Percentiles rank a stretch among this genome's conserved stretches.
These are phyloP conservation scores for Hyla sarda DNA, from an alignment of 2,113 vertebrate genomes.

Conservation along the genomic window DNA sequence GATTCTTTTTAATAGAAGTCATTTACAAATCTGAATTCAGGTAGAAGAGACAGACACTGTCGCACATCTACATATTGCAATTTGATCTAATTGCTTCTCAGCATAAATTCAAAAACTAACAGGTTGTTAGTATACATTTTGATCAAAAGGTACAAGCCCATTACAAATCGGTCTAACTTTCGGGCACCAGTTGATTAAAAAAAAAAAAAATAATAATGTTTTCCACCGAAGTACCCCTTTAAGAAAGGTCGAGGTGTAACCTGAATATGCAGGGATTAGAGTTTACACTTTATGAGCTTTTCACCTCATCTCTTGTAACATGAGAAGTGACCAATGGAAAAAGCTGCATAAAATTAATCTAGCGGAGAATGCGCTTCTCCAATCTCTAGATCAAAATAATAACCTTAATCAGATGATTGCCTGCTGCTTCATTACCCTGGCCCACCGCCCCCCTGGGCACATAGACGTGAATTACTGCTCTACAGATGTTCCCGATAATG, in stretches of 20 bases:
- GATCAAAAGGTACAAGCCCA: too few relatives aligned
- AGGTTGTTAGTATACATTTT: too few relatives aligned
- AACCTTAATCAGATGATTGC: slow-evolving; percentile 42
- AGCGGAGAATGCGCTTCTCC: not conserved
- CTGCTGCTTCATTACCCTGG: slow-evolving; percentile 3
- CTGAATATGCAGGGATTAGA: not conserved
- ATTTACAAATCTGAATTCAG: too few relatives aligned
- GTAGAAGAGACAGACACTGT: too few relatives aligned
- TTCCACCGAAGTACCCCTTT: too few relatives aligned
- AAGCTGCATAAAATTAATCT: slow-evolving; percentile 19
- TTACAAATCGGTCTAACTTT: too few relatives aligned
- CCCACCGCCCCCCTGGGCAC: not conserved
- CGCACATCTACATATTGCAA: too few relatives aligned
- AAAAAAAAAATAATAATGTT: too few relatives aligned
- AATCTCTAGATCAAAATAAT: slow-evolving; percentile 34
- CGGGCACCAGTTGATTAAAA: too few relatives aligned
- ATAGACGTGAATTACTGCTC: slow-evolving; percentile 23
- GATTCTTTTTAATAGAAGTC: too few relatives aligned
- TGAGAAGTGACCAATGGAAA: not conserved
- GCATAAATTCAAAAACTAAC: too few relatives aligned
- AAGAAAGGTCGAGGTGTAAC: not conserved
- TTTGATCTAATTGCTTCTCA: too few relatives aligned
- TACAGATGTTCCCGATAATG: not conserved
- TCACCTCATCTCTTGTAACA: not conserved
- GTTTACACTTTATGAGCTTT: not conserved